These are phyloP conservation scores for Sycophila sp. DNA, from an alignment of 1,140 invertebrate species.

Conservation along the genomic window DNA sequence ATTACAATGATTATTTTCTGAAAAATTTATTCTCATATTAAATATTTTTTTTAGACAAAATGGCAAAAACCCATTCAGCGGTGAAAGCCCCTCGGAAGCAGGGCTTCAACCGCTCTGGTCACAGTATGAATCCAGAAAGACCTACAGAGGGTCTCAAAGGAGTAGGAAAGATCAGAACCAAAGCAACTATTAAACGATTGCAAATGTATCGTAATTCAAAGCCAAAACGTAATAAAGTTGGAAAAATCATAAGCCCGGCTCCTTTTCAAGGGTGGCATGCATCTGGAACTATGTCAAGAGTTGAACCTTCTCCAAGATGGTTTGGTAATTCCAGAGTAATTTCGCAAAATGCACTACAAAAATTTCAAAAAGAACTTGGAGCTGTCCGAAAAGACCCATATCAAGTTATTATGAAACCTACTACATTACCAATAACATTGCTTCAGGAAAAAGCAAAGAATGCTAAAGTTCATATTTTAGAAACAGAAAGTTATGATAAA, in stretches of 20 bases:
- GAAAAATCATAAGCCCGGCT: constrained; percentile 93
- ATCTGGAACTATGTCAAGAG: constrained; percentile 91
- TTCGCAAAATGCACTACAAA: constrained; percentile 93
- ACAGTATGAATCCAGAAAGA: constrained; percentile 91
- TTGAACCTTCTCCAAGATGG: constrained; percentile 98
- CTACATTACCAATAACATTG: constrained; percentile 92
- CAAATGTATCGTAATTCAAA: constrained; percentile 99
- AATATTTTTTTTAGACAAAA: constrained; percentile 53
- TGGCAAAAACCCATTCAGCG: constrained; percentile 78
- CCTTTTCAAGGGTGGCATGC: constrained; percentile 91
- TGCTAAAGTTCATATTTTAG: constrained; percentile 91
- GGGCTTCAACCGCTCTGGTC: constrained; percentile 80
- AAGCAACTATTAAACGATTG: constrained; percentile 93
- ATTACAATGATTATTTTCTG: too few species aligned
- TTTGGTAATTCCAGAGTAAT: constrained; percentile 95
- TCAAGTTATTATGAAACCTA: constrained; percentile 97
- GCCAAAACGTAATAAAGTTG: constrained; percentile 88
- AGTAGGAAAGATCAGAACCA: constrained; percentile 85
- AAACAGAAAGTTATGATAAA: constrained; percentile 93
- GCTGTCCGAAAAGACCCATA: constrained; percentile 96
- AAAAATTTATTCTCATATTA: too few species aligned
- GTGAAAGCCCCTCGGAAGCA: constrained; percentile 78
- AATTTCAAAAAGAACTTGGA: constrained; percentile 96
- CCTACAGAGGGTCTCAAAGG: constrained; percentile 81
- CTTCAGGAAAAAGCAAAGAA: constrained; percentile 94